These are phyloP conservation scores for Plebejus anna DNA, from an alignment of 2,888 invertebrate genomes.

Conservation along the genomic window DNA sequence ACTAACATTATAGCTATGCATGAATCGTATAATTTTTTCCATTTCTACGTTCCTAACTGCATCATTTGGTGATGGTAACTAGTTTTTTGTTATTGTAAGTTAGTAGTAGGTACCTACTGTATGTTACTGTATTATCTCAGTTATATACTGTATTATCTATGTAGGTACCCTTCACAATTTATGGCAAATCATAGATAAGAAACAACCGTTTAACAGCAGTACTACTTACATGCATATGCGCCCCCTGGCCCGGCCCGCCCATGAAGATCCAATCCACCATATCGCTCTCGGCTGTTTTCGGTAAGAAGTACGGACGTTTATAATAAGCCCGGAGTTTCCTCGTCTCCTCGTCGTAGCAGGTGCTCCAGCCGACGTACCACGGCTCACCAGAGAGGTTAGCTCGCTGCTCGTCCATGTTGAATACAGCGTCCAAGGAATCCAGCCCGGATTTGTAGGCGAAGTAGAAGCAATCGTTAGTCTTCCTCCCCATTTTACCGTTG, in stretches of 20 bases:
- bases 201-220: too few species aligned
- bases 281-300: conserved; percentile 90
- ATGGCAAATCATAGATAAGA: too few species aligned
- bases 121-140: too few species aligned
- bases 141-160: too few species aligned
- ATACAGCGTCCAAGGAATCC: conserved; percentile 86
- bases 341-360: conserved; percentile 92
- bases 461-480: conserved; percentile 89
- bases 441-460: conserved; percentile 96
- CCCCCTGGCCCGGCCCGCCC: conserved; percentile 96
- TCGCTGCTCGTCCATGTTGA: conserved; percentile 87
- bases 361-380: conserved; percentile 94
- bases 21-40: too few species aligned
- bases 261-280: conserved; percentile 98
- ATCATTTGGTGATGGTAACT: too few species aligned
- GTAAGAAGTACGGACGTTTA: conserved; percentile 92
- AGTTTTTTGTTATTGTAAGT: too few species aligned
- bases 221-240: conserved; percentile 93
- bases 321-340: conserved; percentile 88
- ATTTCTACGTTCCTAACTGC: too few species aligned
- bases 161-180: too few species aligned
- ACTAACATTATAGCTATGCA: too few species aligned
- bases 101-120: too few species aligned
- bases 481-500: conserved; percentile 72
- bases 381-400: conserved; percentile 82